Conservation (phyloP, 2,888 invertebrate genomes). For the Conchocele bisecta region DNA sequence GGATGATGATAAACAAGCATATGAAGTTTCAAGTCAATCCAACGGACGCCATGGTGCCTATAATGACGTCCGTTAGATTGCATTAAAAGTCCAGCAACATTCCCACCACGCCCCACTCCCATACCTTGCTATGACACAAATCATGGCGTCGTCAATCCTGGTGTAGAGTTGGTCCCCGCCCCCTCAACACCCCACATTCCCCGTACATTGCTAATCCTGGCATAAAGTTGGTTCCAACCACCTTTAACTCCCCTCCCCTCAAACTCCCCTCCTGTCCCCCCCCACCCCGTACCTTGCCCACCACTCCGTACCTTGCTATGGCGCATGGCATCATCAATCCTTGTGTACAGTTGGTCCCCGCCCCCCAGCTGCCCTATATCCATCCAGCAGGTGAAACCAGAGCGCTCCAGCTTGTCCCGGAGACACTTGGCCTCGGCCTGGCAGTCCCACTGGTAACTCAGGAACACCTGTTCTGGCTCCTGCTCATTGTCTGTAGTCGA, state of each 20-base stretch:
- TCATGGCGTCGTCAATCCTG: background rate
- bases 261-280: background rate
- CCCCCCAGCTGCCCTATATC: conserved; percentile 83
- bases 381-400: conserved; percentile 84
- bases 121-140: background rate
- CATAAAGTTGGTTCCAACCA: background rate
- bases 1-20: too few relatives aligned
- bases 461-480: conserved; percentile 81
- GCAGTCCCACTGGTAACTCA: conserved; percentile 84
- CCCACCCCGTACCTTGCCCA: background rate
- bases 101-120: background rate
- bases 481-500: conserved; percentile 64
- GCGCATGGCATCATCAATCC: conserved; percentile 83
- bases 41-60: too few relatives aligned
- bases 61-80: too few relatives aligned
- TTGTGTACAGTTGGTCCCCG: conserved; percentile 82
- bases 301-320: conserved; percentile 78
- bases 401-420: conserved; percentile 80
- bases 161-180: background rate
- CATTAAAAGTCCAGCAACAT: too few relatives aligned
- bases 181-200: background rate
- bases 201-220: background rate
- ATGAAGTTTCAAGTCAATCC: too few relatives aligned
- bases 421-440: conserved; percentile 82
- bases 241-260: background rate